Evolutionary conservation across 2,888 invertebrate species (phyloP), one percentile per base, ranked within the genome.

Genomic region (Rhamnusium bicolor): DNA sequence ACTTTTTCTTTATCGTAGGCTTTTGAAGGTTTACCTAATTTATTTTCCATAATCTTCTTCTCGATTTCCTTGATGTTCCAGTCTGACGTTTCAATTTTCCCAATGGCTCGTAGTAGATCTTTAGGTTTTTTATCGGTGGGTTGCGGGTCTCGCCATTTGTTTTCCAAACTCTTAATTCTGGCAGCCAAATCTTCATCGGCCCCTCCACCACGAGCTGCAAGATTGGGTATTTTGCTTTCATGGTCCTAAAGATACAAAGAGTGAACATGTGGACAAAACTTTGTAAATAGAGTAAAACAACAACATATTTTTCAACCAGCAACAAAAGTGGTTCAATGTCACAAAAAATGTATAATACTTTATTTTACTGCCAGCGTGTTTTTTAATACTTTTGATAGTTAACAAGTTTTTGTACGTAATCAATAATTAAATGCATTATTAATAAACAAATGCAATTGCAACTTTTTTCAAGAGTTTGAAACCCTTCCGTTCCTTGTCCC

Each of bases 1-100:
- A 97, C 96, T 85, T 93, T 94, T 80, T 90, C 89, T 70, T 93
- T 93, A 5, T 90, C 89, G 54, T 91, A 90, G 71, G 90, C 89
- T 8, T 91, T 91, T 0, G 79, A 78, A 1, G 84, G 83, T 82
- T 92, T 90, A 3, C 82, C 79, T 67, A 77, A 8, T 83, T 93
- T 92, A 84, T 93, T 95, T 85, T 95, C 94, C 82, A 92, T 90
- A 32, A 97, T 96, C 88, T 97, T 96, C 86, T 95, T 93, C 85
- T 97, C 96, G 29, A 97, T 95, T 87, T 96, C 94, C 80, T 94
- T 94, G 40, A 97, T 93, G 88, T 97, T 96, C 96, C 97, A 97
- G 87, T 97, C 97, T 71, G 92, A 94, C 73, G 94, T 93, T 85
- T 96, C 96, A 78, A 97, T 95, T 70, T 80, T 80, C 66, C 96